phyloP scores from a whole-genome alignment of 2,888 invertebrate species.

The Agrilus mali region DNA sequence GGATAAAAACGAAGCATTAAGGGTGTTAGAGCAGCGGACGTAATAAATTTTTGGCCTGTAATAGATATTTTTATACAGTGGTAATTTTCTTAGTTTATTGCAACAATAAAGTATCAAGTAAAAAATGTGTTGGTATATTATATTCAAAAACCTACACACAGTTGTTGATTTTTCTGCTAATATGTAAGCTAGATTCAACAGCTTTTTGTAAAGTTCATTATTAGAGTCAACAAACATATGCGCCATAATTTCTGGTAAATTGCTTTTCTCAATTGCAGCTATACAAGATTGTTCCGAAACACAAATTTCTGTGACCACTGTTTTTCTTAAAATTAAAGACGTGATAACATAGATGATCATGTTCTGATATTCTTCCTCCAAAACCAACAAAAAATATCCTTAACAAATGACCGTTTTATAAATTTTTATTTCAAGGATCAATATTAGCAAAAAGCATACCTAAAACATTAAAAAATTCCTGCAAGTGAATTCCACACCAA shows the following conservation, averaged over 20 bases:
- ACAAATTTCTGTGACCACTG: too few relatives aligned
- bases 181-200: constrained; percentile 23
- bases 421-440: constrained; percentile 1
- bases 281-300: constrained; percentile 14
- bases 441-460: constrained; percentile 16
- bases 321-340: too few relatives aligned
- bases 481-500: constrained; percentile 16
- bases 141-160: constrained; percentile 24
- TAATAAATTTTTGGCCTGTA: constrained; percentile 18
- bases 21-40: constrained; percentile 8
- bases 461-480: constrained; percentile 28
- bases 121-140: constrained; percentile 2
- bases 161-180: constrained; percentile 20
- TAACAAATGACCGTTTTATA: constrained; percentile 12
- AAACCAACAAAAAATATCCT: constrained; percentile 18
- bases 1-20: too few relatives aligned
- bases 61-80: constrained; percentile 8
- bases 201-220: constrained; percentile 20
- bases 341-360: too few relatives aligned
- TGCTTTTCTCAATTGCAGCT: constrained; percentile 25
- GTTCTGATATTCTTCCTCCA: constrained; percentile 7
- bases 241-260: constrained; percentile 24
- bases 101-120: constrained; percentile 12
- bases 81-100: constrained; percentile 3
- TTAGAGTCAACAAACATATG: constrained; percentile 24